A percentile compares a stretch with the other conserved stretches of the same genome.
These are phyloP conservation scores for Drosophila virilis DNA, from an alignment of 1,140 invertebrate species.

Conservation along the genomic window DNA sequence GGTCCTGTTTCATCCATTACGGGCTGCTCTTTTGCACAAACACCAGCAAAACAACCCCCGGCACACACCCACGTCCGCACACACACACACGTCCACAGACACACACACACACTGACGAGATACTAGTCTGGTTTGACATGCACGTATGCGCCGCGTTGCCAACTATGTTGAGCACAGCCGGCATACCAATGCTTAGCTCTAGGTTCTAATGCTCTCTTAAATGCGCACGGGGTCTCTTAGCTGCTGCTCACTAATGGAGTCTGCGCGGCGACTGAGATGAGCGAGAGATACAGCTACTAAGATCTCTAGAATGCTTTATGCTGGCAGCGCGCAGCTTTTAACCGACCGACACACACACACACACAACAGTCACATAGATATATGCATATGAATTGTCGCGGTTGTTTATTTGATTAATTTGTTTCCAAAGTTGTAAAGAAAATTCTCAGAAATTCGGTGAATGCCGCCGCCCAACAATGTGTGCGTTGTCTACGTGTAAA, in stretches of 20 bases:
- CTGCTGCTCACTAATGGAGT: conserved; percentile 17
- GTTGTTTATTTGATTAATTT: conserved; percentile 75
- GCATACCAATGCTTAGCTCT: background rate
- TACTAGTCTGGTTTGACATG: background rate
- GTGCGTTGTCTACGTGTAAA: conserved; percentile 62
- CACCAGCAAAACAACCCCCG: conserved; percentile 39
- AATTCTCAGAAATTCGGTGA: conserved; percentile 70
- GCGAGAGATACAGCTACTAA: conserved; percentile 4
- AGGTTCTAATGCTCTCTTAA: background rate
- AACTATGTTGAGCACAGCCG: conserved; percentile 5
- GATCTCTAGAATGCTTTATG: conserved; percentile 37
- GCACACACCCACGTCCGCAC: conserved; percentile 10
- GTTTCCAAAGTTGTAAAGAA: conserved; percentile 67
- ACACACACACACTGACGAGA: background rate
- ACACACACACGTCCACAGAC: conserved; percentile 5
- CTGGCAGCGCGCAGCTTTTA: conserved; percentile 66
- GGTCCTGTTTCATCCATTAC: conserved; percentile 30
- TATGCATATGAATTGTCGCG: conserved; percentile 36
- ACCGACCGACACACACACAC: conserved; percentile 19
- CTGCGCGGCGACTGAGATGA: conserved; percentile 36
- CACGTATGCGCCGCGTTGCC: conserved; percentile 29
- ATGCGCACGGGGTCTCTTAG: conserved; percentile 8
- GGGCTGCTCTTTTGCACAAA: conserved; percentile 19
- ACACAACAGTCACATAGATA: background rate
- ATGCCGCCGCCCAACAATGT: conserved; percentile 54